Evolutionary conservation across 2,797 vertebrate species (phyloP).

Genomic region (Paguma larvata): DNA sequence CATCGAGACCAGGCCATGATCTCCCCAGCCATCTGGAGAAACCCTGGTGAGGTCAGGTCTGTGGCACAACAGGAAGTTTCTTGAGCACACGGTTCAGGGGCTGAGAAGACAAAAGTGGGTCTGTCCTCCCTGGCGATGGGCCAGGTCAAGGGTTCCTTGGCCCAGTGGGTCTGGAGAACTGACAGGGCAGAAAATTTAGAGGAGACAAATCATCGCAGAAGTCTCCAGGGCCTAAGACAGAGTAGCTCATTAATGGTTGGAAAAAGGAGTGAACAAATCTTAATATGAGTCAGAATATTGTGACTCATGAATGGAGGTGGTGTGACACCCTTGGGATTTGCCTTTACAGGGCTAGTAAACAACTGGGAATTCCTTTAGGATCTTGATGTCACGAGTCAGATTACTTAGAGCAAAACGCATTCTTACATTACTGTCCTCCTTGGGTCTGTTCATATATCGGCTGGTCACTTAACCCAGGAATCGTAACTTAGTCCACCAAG

Average conservation of each 20-base stretch:
- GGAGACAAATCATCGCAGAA: neutral
- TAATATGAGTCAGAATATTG: neutral
- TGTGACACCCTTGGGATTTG: neutral
- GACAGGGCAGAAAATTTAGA: slow-evolving; percentile 36
- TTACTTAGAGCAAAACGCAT: neutral
- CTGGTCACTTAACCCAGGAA: neutral
- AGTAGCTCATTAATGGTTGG: slow-evolving; percentile 37
- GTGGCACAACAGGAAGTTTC: neutral
- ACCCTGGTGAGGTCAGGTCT: neutral
- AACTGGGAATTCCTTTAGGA: slow-evolving; percentile 55
- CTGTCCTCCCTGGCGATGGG: neutral
- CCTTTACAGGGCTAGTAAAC: slow-evolving; percentile 52
- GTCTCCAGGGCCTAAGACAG: slow-evolving; percentile 37
- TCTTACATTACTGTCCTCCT: neutral
- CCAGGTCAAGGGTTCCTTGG: no score
- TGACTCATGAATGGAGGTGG: slow-evolving; percentile 36
- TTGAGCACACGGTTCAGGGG: neutral
- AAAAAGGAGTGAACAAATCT: neutral
- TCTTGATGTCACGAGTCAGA: neutral
- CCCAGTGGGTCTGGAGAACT: neutral
- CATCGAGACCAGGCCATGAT: neutral
- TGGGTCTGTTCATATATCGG: neutral
- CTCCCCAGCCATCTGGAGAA: neutral
- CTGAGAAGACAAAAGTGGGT: neutral
- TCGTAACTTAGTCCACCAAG: neutral